These are phyloP conservation scores for Abscondita cerata DNA, from an alignment of 2,888 invertebrate species.

Conservation along the genomic window DNA sequence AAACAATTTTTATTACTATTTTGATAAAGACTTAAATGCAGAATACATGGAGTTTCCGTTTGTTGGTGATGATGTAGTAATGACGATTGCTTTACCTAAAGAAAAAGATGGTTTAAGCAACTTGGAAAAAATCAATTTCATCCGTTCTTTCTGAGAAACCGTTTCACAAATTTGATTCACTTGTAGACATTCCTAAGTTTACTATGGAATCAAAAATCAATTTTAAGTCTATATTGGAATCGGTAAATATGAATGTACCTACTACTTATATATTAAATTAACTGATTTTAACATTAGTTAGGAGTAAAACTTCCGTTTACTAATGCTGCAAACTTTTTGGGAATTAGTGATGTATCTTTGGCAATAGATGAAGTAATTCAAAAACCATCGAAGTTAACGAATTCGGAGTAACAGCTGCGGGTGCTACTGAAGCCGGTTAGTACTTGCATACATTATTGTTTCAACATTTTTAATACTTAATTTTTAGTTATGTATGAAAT, in stretches of 20 bases:
- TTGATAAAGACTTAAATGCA: slow-evolving; percentile 44
- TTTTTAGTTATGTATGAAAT: neutral
- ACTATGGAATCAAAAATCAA: slow-evolving; percentile 5
- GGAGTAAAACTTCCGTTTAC: slow-evolving; percentile 35
- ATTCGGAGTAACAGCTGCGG: slow-evolving; percentile 55
- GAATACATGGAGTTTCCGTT: slow-evolving; percentile 50
- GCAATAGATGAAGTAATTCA: slow-evolving; percentile 50
- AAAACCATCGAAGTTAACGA: slow-evolving; percentile 55
- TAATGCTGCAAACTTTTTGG: slow-evolving; percentile 43
- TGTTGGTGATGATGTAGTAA: slow-evolving; percentile 34
- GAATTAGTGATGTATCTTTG: slow-evolving; percentile 39
- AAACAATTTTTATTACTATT: slow-evolving; percentile 47
- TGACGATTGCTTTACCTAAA: slow-evolving; percentile 41
- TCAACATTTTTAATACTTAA: no score
- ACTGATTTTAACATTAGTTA: slow-evolving; percentile 21
- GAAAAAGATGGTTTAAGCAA: slow-evolving; percentile 28
- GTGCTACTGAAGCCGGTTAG: slow-evolving; percentile 40
- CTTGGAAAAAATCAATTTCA: slow-evolving; percentile 28
- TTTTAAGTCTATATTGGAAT: slow-evolving; percentile 2
- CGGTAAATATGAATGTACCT: neutral
- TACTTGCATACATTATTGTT: no score
- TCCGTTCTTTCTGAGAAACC: slow-evolving; percentile 25
- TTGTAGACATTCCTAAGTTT: slow-evolving; percentile 41
- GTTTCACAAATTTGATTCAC: slow-evolving; percentile 26
- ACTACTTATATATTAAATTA: neutral